phyloP scores from a whole-genome alignment of 2,888 invertebrate species.

The Drosophila lacicola region DNA sequence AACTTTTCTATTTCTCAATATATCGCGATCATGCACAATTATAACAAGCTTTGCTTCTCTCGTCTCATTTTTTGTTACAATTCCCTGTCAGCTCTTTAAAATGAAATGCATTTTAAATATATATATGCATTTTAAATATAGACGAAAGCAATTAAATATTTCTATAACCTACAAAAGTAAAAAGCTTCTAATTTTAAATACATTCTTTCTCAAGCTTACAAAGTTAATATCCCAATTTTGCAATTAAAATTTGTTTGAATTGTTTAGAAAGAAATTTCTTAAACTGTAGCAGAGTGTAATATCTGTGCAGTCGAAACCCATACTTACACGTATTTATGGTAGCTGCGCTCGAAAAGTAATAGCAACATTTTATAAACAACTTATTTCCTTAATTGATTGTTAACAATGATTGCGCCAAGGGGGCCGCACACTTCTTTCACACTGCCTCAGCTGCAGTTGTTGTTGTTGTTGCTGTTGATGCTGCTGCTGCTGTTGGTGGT shows the following conservation, averaged over 20 bases:
- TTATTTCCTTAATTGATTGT: conserved; percentile 84
- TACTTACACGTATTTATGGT: conserved; percentile 73
- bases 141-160: no score
- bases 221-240: neutral
- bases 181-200: no score
- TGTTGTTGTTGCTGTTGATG: conserved; percentile 18
- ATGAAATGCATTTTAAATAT: no score
- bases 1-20: no score
- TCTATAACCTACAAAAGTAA: no score
- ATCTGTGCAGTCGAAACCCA: conserved; percentile 41
- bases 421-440: conserved; percentile 74
- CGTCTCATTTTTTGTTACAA: no score
- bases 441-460: conserved; percentile 44
- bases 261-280: conserved; percentile 14
- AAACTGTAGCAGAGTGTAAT: conserved; percentile 55
- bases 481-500: conserved; percentile 30
- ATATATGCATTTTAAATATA: no score
- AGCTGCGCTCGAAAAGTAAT: conserved; percentile 70
- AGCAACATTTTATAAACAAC: conserved; percentile 83
- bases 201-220: neutral
- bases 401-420: conserved; percentile 81
- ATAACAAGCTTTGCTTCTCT: no score
- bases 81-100: no score
- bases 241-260: conserved; percentile 7
- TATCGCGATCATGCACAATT: no score